phyloP scores from a whole-genome alignment of 2,113 vertebrate genomes.

The Ondatra zibethicus region DNA sequence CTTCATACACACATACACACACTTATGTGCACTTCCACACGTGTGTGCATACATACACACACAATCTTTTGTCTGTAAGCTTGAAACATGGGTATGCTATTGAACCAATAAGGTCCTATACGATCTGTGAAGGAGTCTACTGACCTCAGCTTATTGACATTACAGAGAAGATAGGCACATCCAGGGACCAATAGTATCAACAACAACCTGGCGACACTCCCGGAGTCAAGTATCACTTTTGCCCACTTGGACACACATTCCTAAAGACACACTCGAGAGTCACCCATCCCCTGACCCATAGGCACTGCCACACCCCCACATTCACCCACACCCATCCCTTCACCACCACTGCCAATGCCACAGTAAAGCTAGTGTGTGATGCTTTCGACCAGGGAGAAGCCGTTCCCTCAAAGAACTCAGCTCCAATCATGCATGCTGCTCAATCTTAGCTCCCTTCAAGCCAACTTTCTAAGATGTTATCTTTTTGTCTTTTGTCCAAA shows the following conservation, averaged over 20 bases:
- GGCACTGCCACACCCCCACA: neutral
- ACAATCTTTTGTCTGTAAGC: constrained; percentile 10
- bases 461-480: neutral
- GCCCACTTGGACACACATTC: neutral
- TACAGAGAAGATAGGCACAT: neutral
- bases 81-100: neutral
- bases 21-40: too few species aligned
- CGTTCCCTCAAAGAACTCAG: neutral
- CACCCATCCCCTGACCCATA: neutral
- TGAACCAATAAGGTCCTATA: neutral
- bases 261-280: neutral
- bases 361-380: neutral
- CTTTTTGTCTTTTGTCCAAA: neutral
- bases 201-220: neutral
- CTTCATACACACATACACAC: neutral
- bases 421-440: neutral
- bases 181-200: neutral
- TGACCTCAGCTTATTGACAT: neutral
- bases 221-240: neutral
- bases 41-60: neutral
- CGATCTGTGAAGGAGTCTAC: neutral
- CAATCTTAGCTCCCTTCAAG: constrained; percentile 6
- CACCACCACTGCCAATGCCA: neutral
- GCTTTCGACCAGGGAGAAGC: neutral
- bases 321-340: neutral